phyloP scores from a whole-genome alignment of 2,797 vertebrate species.

The Myoxocephalus aenaeus region DNA sequence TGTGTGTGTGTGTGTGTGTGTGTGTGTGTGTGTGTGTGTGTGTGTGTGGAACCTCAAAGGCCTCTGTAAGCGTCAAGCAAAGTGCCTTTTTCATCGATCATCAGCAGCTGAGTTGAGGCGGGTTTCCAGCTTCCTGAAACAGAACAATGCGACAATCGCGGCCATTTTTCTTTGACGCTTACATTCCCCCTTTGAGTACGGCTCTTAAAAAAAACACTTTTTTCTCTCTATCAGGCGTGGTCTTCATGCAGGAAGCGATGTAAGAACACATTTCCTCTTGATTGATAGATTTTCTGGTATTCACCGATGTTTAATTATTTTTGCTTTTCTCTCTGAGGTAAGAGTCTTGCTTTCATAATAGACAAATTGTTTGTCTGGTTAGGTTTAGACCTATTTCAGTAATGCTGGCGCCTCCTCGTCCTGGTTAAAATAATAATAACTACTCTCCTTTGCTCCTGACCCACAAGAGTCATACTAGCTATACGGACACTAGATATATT shows the following conservation, averaged over 20 bases:
- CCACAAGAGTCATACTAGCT: conserved; percentile 1
- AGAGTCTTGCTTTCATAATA: no score
- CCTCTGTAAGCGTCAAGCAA: background rate
- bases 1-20: background rate
- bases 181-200: no score
- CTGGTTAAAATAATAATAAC: background rate
- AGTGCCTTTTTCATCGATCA: background rate
- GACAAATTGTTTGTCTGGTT: no score
- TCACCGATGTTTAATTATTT: background rate
- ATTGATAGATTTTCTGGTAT: background rate
- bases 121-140: no score
- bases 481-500: background rate
- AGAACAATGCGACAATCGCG: no score
- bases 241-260: background rate
- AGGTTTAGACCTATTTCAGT: background rate
- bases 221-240: background rate
- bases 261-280: background rate
- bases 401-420: background rate
- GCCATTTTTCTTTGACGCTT: background rate
- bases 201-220: background rate
- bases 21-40: background rate
- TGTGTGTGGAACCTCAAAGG: background rate
- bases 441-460: background rate
- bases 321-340: no score
- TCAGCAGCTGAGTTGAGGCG: no score